Evolutionary conservation across 1,140 invertebrate species (phyloP).

Genomic region (Reticulitermes speratus): DNA sequence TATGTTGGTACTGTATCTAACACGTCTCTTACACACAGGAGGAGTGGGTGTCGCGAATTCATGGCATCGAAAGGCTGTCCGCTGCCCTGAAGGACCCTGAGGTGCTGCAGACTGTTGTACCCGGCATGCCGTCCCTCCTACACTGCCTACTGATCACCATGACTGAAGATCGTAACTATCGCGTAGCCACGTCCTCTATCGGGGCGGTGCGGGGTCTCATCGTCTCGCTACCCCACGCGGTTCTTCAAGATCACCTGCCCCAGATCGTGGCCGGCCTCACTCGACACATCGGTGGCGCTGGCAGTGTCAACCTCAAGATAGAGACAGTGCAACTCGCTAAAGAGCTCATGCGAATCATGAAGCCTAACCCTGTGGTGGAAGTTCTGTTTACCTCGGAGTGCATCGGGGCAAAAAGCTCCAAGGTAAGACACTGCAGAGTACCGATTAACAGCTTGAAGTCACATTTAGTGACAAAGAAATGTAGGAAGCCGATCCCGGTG

Average conservation of each 20-base stretch:
- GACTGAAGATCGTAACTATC: constrained; percentile 58
- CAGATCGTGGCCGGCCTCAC: constrained; percentile 41
- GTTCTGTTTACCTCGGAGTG: constrained; percentile 62
- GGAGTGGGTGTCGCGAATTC: constrained; percentile 58
- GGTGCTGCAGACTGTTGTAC: constrained; percentile 44
- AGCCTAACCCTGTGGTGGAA: constrained; percentile 61
- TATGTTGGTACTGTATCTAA: too few relatives aligned
- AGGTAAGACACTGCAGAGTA: constrained; percentile 44
- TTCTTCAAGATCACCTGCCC: constrained; percentile 31
- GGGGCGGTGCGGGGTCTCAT: constrained; percentile 53
- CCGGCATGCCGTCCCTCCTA: constrained; percentile 61
- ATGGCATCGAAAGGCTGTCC: constrained; percentile 57
- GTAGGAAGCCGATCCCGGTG: too few relatives aligned
- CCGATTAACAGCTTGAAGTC: too few relatives aligned
- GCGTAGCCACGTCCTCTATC: constrained; percentile 57
- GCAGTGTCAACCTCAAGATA: constrained; percentile 53
- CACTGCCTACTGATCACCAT: constrained; percentile 55
- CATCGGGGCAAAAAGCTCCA: constrained; percentile 62
- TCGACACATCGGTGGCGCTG: constrained; percentile 58
- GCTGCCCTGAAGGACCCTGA: constrained; percentile 52
- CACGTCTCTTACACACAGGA: constrained; percentile 42
- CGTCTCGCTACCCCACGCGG: constrained; percentile 35
- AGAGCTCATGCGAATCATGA: constrained; percentile 63
- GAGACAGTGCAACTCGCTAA: constrained; percentile 58
- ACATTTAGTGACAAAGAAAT: too few relatives aligned